Conservation (phyloP, 2,888 invertebrate species). For the Dynastes maya region DNA sequence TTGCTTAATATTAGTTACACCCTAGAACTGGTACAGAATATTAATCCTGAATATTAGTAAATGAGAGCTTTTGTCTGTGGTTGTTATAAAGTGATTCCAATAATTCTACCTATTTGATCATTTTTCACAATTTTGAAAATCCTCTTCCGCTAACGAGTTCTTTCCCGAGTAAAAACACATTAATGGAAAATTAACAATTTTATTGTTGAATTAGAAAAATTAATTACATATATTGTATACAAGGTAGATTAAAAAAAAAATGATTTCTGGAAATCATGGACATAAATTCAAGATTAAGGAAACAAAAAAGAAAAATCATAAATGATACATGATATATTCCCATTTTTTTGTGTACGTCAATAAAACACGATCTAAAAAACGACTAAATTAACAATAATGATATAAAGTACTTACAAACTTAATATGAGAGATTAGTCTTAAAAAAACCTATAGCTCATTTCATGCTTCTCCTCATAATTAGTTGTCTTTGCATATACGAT, state of each 20-base stretch:
- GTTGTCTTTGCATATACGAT: slow-evolving; percentile 2
- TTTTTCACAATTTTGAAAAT: too few relatives aligned
- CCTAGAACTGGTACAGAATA: too few relatives aligned
- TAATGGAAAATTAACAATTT: slow-evolving; percentile 30
- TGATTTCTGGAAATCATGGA: neutral
- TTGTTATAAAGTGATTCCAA: too few relatives aligned
- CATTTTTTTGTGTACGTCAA: slow-evolving; percentile 8
- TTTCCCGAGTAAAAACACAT: neutral
- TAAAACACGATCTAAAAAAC: slow-evolving; percentile 13
- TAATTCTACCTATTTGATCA: too few relatives aligned
- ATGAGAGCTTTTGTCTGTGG: too few relatives aligned
- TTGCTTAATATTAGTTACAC: too few relatives aligned
- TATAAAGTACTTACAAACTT: slow-evolving; percentile 24
- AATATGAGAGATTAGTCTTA: slow-evolving; percentile 30
- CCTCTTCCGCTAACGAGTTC: too few relatives aligned
- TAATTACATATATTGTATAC: slow-evolving; percentile 26
- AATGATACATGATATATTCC: neutral
- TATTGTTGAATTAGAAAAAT: slow-evolving; percentile 31
- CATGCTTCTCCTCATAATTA: neutral
- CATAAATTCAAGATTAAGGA: neutral
- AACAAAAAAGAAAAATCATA: neutral
- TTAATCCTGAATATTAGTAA: too few relatives aligned
- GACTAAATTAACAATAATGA: slow-evolving; percentile 24
- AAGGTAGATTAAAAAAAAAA: slow-evolving; percentile 7
- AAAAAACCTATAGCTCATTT: slow-evolving; percentile 26